Percentiles rank a stretch among this genome's conserved stretches.
These are phyloP conservation scores for Tetrapedia diversipes DNA, from an alignment of 2,888 invertebrate species.

Conservation along the genomic window DNA sequence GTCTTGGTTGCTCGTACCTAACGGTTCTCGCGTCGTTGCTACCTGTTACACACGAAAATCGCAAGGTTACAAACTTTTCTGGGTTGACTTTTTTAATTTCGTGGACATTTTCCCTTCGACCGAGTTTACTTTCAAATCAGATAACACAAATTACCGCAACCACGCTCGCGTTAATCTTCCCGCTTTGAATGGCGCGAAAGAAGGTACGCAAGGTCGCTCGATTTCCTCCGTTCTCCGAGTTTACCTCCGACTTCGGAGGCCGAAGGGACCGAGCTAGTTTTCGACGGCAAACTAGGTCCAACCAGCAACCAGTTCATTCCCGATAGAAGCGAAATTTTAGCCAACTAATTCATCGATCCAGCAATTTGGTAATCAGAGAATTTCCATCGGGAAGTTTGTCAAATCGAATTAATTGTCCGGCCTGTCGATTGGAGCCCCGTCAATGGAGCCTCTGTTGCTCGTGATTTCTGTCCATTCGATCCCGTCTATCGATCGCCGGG, in stretches of 20 bases:
- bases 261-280: neutral
- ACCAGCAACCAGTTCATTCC: neutral
- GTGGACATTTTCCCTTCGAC: neutral
- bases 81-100: neutral
- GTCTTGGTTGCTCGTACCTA: no score
- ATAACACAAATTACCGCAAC: neutral
- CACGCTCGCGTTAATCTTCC: neutral
- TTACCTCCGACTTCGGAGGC: neutral
- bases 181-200: neutral
- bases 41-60: conserved; percentile 42
- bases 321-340: conserved; percentile 31
- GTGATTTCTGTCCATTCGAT: conserved; percentile 34
- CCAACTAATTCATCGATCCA: conserved; percentile 13
- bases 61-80: neutral
- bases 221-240: neutral
- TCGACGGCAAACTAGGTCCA: no score
- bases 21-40: conserved; percentile 13
- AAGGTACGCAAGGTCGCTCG: no score
- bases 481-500: neutral
- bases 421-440: conserved; percentile 8
- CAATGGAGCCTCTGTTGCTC: conserved; percentile 9
- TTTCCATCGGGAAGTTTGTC: conserved; percentile 40
- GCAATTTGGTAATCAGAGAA: conserved; percentile 6
- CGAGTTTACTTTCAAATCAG: neutral
- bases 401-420: conserved; percentile 35